phyloP scores from a whole-genome alignment of 2,113 vertebrate genomes.

The Sapayoa aenigma region DNA sequence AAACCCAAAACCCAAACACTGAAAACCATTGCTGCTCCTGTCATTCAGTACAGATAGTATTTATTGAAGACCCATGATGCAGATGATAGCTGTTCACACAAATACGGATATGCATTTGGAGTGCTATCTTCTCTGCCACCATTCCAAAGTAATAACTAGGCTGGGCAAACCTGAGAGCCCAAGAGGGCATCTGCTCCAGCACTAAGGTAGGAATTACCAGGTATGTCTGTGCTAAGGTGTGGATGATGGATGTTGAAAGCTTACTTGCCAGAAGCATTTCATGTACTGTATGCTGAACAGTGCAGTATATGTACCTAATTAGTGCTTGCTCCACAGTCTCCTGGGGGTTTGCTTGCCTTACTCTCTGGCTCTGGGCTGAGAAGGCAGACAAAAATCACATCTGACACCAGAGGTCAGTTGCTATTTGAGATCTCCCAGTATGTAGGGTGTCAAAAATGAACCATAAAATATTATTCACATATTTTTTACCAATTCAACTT shows the following conservation, averaged over 20 bases:
- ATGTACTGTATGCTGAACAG: neutral
- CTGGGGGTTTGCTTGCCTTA: neutral
- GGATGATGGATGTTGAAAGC: neutral
- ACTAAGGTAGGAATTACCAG: neutral
- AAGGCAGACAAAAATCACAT: neutral
- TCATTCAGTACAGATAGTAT: neutral
- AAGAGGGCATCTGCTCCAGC: neutral
- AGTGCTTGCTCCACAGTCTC: neutral
- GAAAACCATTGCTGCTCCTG: neutral
- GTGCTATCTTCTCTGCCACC: neutral
- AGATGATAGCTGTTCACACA: neutral
- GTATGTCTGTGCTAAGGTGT: neutral
- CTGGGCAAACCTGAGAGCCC: neutral
- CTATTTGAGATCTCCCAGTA: neutral
- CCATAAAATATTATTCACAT: neutral
- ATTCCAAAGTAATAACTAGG: neutral
- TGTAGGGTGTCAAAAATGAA: neutral
- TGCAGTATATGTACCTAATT: neutral
- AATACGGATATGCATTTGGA: neutral
- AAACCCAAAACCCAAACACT: no score
- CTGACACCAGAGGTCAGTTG: neutral
- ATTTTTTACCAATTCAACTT: neutral
- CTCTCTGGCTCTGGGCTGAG: neutral
- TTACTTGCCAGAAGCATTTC: neutral
- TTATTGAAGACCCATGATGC: neutral